Evolutionary conservation across 1,140 invertebrate genomes (phyloP), one percentile per base, ranked within the genome.

Genomic region (Ladona fulva): DNA sequence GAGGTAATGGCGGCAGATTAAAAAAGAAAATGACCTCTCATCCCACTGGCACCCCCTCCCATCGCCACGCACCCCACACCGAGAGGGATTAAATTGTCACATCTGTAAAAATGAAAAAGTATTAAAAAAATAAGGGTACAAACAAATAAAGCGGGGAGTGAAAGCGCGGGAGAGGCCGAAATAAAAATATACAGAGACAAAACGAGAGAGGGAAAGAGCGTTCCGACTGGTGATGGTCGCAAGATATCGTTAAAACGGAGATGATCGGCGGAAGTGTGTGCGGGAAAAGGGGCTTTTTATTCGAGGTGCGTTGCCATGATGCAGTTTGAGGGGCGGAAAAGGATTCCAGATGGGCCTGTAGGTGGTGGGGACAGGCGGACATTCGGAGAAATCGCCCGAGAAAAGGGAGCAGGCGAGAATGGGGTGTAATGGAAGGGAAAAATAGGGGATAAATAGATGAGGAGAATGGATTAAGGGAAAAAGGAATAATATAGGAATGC

Each of bases 101-200:
- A 66, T 66, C 52, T 66, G 52, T 66, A 66, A 66, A 66, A 66
- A 66, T 66, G 52, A 66, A 66, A 66, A 66, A 66, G 52, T 22
- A 66, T 66, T 66, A 22, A 66, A 66, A 66, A 66, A 66, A 66
- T 52, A 66, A 12, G n/a, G 52, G 52, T 3, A 66, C 52, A 66
- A 66, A 66, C 52, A 66, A 66, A 66, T 66, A 66, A 66, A 19
- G 52, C 52, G 52, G 14, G 52, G 52, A 19, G 44, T 52, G 44
- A 11, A 52, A 52, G 44, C 10, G 19, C 10, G 44, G 44, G 44
- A 52, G 44, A 52, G 44, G 44, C 10, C 44, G 44, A 12, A 22
- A 22, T 19, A 66, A 66, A 66, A 66, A 66, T 22, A 66, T 66
- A 52, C 19, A 52, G 44, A 52, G 44, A 52, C 10, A 52, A 19